Evolutionary conservation across 92 coral and sea anemone genomes (phyloP).

Genomic region (Phenganax marumi): DNA sequence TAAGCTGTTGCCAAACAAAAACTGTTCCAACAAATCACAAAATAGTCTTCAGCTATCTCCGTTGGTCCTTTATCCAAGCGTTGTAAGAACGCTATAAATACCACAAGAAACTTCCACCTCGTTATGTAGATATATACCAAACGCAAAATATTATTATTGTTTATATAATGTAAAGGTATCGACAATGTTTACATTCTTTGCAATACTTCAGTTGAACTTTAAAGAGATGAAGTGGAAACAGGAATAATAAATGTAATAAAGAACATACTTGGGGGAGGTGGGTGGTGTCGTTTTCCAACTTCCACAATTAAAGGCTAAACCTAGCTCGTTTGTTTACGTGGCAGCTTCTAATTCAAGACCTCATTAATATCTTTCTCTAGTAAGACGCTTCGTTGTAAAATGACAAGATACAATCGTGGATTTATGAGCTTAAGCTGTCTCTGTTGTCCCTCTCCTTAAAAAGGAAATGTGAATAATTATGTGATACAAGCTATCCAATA

Average conservation of each 20-base stretch:
- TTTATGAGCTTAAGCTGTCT: not conserved
- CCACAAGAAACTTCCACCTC: not conserved
- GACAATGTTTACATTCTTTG: not conserved
- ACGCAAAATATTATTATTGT: not conserved
- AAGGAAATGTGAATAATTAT: not conserved
- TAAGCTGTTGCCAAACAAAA: not conserved
- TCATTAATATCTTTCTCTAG: not conserved
- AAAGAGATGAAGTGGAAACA: slow-evolving; percentile 2
- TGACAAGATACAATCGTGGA: not conserved
- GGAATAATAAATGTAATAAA: not conserved
- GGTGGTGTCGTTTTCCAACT: not conserved
- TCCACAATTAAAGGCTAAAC: not conserved
- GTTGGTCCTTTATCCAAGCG: no score
- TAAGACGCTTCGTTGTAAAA: not conserved
- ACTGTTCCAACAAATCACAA: not conserved
- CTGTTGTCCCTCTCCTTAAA: not conserved
- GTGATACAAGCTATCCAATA: slow-evolving; percentile 13
- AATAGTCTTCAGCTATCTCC: not conserved
- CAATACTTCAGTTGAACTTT: not conserved
- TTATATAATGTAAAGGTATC: no score
- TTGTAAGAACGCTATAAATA: not conserved
- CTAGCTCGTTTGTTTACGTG: not conserved
- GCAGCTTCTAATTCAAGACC: not conserved
- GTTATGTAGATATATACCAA: not conserved
- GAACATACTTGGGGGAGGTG: not conserved